These are phyloP conservation scores for Eupithecia inturbata DNA, from an alignment of 2,888 invertebrate species.

Conservation along the genomic window DNA sequence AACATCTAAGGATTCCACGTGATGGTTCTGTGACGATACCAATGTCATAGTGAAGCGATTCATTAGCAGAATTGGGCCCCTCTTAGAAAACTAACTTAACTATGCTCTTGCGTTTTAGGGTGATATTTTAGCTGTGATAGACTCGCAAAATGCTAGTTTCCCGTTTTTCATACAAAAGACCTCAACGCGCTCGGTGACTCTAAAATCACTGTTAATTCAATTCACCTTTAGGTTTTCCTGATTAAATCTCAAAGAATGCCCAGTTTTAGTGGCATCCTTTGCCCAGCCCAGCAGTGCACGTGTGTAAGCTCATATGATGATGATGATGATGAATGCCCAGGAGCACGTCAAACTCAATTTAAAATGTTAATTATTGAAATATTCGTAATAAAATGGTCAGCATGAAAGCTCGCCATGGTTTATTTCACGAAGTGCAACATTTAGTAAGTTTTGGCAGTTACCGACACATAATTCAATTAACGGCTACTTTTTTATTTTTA, in stretches of 20 bases:
- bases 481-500: conserved; percentile 40
- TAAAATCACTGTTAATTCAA: not conserved
- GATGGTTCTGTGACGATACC: not conserved
- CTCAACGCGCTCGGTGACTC: not conserved
- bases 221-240: not conserved
- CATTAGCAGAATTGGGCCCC: not conserved
- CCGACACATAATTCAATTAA: conserved; percentile 60
- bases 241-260: not conserved
- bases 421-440: conserved; percentile 46
- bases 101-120: not conserved
- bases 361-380: conserved; percentile 9
- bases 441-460: conserved; percentile 50
- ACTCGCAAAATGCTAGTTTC: not conserved
- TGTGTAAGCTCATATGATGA: too few species aligned
- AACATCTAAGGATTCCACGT: too few species aligned
- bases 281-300: too few species aligned
- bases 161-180: not conserved
- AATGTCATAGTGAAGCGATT: not conserved
- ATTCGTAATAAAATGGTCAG: conserved; percentile 17
- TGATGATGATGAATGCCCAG: not conserved
- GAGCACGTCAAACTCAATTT: not conserved
- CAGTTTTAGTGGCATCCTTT: too few species aligned
- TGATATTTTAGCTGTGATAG: not conserved
- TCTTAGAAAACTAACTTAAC: not conserved
- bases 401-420: conserved; percentile 19